Percentiles rank a stretch among this genome's conserved stretches.
Evolutionary conservation across 2,113 vertebrate genomes (phyloP).

Genomic region (Natator depressus): DNA sequence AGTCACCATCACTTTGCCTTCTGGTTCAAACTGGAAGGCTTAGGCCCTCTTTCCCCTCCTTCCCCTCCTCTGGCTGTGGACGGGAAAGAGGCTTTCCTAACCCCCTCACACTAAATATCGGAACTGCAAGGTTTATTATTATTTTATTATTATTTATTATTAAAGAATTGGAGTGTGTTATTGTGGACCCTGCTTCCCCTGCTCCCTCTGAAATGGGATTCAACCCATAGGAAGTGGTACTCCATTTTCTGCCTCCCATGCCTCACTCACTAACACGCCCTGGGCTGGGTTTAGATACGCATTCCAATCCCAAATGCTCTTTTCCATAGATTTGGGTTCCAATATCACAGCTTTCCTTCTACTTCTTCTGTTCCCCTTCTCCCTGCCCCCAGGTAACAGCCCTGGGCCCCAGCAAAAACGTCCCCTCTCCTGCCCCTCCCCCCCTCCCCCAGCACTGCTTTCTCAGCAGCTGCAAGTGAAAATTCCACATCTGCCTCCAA

Average conservation of each 20-base stretch:
- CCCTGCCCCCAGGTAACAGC: conserved; percentile 64
- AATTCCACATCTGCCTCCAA: conserved; percentile 73
- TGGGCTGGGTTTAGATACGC: conserved; percentile 2
- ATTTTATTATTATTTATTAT: background rate
- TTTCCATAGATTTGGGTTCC: conserved; percentile 67
- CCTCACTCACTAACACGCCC: background rate
- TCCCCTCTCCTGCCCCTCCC: conserved; percentile 43
- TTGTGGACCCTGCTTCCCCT: background rate
- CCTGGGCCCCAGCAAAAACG: conserved; percentile 61
- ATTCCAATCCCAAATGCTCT: conserved; percentile 29
- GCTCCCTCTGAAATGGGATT: background rate
- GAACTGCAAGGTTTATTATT: conserved; percentile 41
- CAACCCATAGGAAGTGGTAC: background rate
- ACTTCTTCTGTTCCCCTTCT: conserved; percentile 53
- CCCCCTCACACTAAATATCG: background rate
- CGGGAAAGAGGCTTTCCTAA: background rate
- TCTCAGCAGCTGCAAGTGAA: conserved; percentile 68
- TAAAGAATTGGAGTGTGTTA: background rate
- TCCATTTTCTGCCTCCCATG: conserved; percentile 59
- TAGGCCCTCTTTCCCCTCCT: background rate
- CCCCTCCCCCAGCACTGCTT: conserved; percentile 50
- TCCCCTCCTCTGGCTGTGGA: background rate
- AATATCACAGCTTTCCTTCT: conserved; percentile 62
- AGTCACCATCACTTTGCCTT: background rate
- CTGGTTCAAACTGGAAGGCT: fast-evolving